Evolutionary conservation across 2,113 vertebrate species (phyloP).

Genomic region (Madoqua kirkii): DNA sequence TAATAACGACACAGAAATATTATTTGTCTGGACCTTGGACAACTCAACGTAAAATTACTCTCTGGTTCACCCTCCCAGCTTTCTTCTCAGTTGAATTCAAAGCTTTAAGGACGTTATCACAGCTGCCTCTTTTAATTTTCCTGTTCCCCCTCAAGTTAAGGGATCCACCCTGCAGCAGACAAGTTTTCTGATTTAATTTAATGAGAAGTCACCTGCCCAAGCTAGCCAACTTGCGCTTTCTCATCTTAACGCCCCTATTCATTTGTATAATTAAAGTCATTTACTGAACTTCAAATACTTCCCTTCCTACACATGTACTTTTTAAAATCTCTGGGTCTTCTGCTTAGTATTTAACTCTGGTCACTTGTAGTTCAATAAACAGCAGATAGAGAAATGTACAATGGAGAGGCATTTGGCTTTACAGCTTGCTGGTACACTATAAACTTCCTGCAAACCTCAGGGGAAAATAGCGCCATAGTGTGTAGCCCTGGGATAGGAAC

Average conservation of each 20-base stretch:
- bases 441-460: not conserved
- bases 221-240: not conserved
- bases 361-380: constrained; percentile 1
- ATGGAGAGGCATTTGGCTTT: not conserved
- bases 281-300: constrained; percentile 23
- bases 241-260: not conserved
- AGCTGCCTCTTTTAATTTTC: constrained; percentile 65
- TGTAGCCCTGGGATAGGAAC: not conserved
- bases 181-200: constrained; percentile 27
- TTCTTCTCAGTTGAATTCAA: constrained; percentile 53
- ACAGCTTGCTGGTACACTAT: not conserved
- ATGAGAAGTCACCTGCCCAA: not conserved
- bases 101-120: constrained; percentile 36
- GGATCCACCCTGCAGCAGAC: not conserved
- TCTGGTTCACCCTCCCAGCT: not conserved
- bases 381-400: constrained; percentile 1
- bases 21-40: constrained; percentile 29
- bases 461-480: not conserved
- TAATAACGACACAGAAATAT: constrained; percentile 12
- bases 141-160: not conserved
- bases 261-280: constrained; percentile 46
- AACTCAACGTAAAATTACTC: constrained; percentile 8
- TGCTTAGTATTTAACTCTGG: not conserved
- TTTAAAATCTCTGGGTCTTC: not conserved
- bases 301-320: not conserved